Conservation (phyloP, 2,113 vertebrate species). For the Perognathus longimembris region DNA sequence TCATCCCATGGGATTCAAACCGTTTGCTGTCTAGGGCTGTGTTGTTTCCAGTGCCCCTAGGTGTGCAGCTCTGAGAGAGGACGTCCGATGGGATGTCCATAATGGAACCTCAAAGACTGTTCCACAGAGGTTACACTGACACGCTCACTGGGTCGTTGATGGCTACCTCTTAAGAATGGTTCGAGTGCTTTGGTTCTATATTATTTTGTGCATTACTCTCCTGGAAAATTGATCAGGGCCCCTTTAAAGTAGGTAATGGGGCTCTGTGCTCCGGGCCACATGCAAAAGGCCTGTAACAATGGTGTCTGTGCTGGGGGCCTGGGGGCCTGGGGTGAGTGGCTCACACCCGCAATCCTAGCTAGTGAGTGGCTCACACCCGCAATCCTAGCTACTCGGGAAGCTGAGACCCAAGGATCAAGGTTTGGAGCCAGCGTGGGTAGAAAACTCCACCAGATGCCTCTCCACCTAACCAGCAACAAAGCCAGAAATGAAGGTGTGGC, state of each 20-base stretch:
- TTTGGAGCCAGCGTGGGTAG: no score
- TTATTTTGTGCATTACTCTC: slow-evolving; percentile 67
- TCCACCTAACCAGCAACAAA: no score
- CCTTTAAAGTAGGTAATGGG: slow-evolving; percentile 82
- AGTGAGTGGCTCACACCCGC: no score
- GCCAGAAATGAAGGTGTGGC: no score
- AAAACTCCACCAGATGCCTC: no score
- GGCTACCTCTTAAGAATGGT: slow-evolving; percentile 45
- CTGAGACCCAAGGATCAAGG: no score
- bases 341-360: no score
- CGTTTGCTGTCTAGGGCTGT: accelerated
- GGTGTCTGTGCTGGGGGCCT: neutral
- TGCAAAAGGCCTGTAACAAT: slow-evolving; percentile 80
- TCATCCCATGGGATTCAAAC: neutral
- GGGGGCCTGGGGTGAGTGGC: no score
- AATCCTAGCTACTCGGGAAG: no score
- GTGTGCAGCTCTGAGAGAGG: neutral
- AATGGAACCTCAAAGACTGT: neutral
- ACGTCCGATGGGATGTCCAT: neutral
- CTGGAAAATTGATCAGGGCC: slow-evolving; percentile 79
- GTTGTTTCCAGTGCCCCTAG: accelerated
- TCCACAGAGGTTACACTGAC: no score
- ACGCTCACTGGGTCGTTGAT: slow-evolving; percentile 14
- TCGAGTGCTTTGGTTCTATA: slow-evolving; percentile 19
- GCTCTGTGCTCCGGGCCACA: slow-evolving; percentile 77